Evolutionary conservation across 2,113 vertebrate genomes (phyloP), one percentile per base, ranked within the genome.

Genomic region (Cygnus atratus): DNA sequence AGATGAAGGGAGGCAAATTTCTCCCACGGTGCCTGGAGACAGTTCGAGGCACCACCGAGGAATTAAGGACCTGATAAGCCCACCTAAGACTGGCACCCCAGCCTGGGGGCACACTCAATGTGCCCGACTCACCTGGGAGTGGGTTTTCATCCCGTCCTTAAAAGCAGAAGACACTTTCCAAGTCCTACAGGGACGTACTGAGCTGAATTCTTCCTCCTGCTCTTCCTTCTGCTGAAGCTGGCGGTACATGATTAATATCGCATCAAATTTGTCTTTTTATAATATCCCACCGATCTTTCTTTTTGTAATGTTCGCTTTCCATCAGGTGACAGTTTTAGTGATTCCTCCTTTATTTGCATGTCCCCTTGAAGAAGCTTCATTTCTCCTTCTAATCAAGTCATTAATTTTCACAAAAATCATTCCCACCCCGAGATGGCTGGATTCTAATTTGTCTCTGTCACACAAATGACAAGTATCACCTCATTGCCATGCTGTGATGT

Each of bases 311-410:
- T 92, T 95, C 87, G 1, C 31, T 90, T 73, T 94, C 65, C 67
- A 97, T 71, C 95, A 94, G 94, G 29, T 74, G 92, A 93, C 87
- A 93, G 74, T 84, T 95, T 97, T 94, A 95, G 92, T 92, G 88
- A 93, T 97, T 95, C 90, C 91, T 97, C 87, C 84, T 94, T 97
- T 97, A 97, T 95, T 96, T 95, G 95, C 96, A 96, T 88, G 94
- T 96, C 87, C 88, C 80, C 67, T 92, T 92, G 89, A 97, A 93
- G 83, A 74, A 92, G 94, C 84, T 95, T 95, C 78, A 95, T 97
- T 97, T 96, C 95, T 95, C 93, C 95, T 93, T 91, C 88, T 91
- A 97, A 96, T 96, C 89, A 97, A 97, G 92, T 94, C 91, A 97
- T 97, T 97, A 96, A 96, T 87, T 96, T 96, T 95, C 90, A 72